Evolutionary conservation across 2,888 invertebrate species (phyloP).

Genomic region (Philereme transversata): DNA sequence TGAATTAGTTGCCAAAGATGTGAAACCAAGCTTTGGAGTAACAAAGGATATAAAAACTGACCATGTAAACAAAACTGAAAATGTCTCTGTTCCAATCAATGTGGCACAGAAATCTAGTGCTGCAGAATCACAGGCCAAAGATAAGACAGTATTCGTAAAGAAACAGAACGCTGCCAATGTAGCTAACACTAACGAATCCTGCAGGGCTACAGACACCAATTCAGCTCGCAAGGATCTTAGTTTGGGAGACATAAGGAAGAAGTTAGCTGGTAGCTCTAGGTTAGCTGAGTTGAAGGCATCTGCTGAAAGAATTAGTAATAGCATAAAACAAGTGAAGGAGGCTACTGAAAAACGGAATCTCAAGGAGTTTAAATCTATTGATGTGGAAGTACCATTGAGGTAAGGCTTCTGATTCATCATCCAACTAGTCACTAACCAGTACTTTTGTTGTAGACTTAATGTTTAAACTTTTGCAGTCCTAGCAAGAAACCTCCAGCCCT

Average conservation of each 20-base stretch:
- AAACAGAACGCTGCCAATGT: constrained; percentile 64
- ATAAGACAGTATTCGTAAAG: constrained; percentile 55
- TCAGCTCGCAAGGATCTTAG: constrained; percentile 85
- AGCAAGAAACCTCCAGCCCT: constrained; percentile 71
- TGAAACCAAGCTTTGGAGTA: constrained; percentile 13
- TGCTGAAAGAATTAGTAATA: constrained; percentile 86
- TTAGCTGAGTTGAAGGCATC: constrained; percentile 88
- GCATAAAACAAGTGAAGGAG: constrained; percentile 85
- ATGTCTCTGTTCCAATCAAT: constrained; percentile 18
- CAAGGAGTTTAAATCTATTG: constrained; percentile 88
- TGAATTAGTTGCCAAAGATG: constrained; percentile 32
- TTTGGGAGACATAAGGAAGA: constrained; percentile 88
- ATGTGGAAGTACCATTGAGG: constrained; percentile 90
- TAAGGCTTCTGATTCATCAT: constrained; percentile 50
- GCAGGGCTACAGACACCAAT: constrained; percentile 68
- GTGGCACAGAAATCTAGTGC: constrained; percentile 16
- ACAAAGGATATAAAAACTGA: constrained; percentile 4
- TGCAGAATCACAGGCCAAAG: constrained; percentile 26
- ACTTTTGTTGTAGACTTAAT: constrained; percentile 1
- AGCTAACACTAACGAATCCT: constrained; percentile 42
- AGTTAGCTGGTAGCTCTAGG: constrained; percentile 86
- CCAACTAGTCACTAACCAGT: not conserved
- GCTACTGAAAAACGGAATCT: constrained; percentile 79
- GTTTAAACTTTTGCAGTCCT: constrained; percentile 81
- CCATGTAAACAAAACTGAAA: constrained; percentile 30